These are phyloP conservation scores for Galaxea fascicularis DNA, from an alignment of 92 coral and sea anemone genomes.

Conservation along the genomic window DNA sequence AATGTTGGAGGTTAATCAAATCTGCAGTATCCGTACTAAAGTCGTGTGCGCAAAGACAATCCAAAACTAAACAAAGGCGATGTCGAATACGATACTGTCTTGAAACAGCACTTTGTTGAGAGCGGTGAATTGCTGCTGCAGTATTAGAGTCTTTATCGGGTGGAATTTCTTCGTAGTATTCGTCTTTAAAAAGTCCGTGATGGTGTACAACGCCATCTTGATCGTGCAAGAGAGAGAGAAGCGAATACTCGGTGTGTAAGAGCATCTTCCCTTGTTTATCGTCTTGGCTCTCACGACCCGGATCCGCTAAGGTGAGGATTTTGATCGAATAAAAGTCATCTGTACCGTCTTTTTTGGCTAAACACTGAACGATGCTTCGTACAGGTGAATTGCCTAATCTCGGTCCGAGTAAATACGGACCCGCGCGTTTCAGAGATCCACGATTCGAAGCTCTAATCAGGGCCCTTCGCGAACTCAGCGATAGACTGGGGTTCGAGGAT, in stretches of 20 bases:
- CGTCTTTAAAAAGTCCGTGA: slow-evolving; percentile 97
- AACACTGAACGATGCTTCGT: slow-evolving; percentile 96
- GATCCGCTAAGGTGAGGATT: slow-evolving; percentile 91
- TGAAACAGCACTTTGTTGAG: slow-evolving; percentile 44
- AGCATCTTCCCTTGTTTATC: slow-evolving; percentile 99
- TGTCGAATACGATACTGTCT: slow-evolving; percentile 75
- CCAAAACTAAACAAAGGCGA: slow-evolving; percentile 92
- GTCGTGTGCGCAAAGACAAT: slow-evolving; percentile 97
- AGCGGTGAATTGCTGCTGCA: slow-evolving; percentile 9
- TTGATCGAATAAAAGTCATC: slow-evolving; percentile 97
- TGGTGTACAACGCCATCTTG: slow-evolving; percentile 99
- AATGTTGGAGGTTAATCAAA: slow-evolving; percentile 95
- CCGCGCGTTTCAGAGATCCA: slow-evolving; percentile 91
- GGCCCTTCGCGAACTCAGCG: slow-evolving; percentile 71
- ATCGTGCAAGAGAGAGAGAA: slow-evolving; percentile 91
- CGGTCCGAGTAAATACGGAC: slow-evolving; percentile 94
- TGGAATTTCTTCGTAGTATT: slow-evolving; percentile 83
- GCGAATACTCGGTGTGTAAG: slow-evolving; percentile 93
- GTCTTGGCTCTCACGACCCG: slow-evolving; percentile 96
- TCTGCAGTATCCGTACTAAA: slow-evolving; percentile 91
- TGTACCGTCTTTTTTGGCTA: slow-evolving; percentile 97
- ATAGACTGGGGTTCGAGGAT: slow-evolving; percentile 50
- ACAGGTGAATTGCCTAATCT: slow-evolving; percentile 99
- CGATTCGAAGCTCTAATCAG: slow-evolving; percentile 70
- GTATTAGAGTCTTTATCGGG: slow-evolving; percentile 43